Percentiles rank a stretch among this genome's conserved stretches.
Evolutionary conservation across 2,797 vertebrate genomes (phyloP).

Genomic region (Acipenser ruthenus): DNA sequence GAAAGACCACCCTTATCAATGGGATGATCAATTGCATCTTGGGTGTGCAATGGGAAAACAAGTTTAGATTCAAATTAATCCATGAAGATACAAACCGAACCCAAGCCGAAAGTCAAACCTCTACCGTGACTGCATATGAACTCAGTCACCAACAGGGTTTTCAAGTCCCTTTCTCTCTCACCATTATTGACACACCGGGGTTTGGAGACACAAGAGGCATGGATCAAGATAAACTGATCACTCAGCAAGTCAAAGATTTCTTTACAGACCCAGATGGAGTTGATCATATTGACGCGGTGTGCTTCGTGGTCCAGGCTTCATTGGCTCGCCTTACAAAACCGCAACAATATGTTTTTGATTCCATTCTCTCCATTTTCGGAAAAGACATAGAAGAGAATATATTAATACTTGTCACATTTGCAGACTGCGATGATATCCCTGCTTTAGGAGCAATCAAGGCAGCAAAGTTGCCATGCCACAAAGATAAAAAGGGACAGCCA

Average conservation of each 20-base stretch:
- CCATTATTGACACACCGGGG: constrained; percentile 7
- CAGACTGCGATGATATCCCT: constrained; percentile 18
- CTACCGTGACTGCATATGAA: constrained; percentile 12
- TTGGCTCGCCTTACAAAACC: background rate
- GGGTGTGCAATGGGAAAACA: constrained; percentile 16
- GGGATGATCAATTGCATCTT: constrained; percentile 24
- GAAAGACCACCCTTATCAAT: constrained; percentile 23
- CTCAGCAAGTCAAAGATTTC: background rate
- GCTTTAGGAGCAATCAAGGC: constrained; percentile 26
- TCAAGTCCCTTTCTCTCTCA: constrained; percentile 6
- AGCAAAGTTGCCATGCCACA: constrained; percentile 28
- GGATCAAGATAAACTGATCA: background rate
- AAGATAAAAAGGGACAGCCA: background rate
- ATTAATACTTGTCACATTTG: background rate
- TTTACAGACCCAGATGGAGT: background rate
- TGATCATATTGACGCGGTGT: constrained; percentile 5
- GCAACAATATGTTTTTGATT: constrained; percentile 4
- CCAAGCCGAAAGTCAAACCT: constrained; percentile 18
- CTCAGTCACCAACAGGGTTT: constrained; percentile 3
- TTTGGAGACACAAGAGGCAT: constrained; percentile 2
- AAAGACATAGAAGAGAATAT: constrained; percentile 3
- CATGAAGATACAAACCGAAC: constrained; percentile 5
- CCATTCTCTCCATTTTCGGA: constrained; percentile 8
- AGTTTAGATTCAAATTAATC: constrained; percentile 18
- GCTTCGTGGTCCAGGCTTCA: constrained; percentile 12